These are phyloP conservation scores for Pelecanus crispus DNA, from an alignment of 2,113 vertebrate genomes.

Conservation along the genomic window DNA sequence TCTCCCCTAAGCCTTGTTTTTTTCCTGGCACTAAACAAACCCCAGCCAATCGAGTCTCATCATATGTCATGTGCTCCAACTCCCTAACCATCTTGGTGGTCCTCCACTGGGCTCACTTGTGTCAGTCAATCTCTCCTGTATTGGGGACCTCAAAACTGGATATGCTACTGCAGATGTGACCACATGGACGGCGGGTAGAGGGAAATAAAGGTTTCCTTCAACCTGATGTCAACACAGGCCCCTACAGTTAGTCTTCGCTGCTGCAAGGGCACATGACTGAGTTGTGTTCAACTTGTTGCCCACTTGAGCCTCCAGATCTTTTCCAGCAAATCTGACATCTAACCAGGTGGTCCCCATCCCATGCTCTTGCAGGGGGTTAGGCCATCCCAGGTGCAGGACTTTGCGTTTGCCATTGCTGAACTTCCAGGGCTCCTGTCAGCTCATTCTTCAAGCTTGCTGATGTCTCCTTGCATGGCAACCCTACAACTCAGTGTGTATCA, in stretches of 20 bases:
- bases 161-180: background rate
- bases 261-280: background rate
- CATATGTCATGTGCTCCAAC: accelerated
- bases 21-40: background rate
- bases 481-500: background rate
- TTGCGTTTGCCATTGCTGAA: background rate
- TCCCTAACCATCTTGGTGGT: background rate
- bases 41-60: background rate
- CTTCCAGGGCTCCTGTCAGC: background rate
- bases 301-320: background rate
- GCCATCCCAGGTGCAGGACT: background rate
- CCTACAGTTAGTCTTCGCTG: background rate
- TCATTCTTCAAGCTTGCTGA: background rate
- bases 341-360: background rate
- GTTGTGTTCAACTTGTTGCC: background rate
- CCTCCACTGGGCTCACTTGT: background rate
- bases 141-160: background rate
- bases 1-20: background rate
- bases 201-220: background rate
- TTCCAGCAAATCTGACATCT: background rate
- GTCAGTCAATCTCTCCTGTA: background rate
- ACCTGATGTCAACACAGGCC: background rate
- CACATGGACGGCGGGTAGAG: background rate
- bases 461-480: background rate
- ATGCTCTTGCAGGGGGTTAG: background rate